These are phyloP conservation scores for Archocentrus centrarchus DNA, from an alignment of 2,113 vertebrate species.

Conservation along the genomic window DNA sequence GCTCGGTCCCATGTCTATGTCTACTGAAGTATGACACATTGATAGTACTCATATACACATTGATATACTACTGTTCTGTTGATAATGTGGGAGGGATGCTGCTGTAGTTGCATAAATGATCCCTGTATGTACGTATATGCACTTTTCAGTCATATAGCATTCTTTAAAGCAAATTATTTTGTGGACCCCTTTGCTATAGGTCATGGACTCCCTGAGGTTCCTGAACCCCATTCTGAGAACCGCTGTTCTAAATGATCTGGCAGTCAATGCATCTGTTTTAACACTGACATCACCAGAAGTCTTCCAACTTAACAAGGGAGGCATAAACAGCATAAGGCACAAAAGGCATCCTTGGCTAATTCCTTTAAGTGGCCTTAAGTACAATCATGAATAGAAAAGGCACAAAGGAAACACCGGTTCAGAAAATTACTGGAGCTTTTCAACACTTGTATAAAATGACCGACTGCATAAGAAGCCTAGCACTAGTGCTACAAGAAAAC, in stretches of 20 bases:
- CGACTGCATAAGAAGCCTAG: neutral
- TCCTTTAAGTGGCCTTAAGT: conserved; percentile 40
- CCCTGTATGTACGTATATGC: fast-evolving
- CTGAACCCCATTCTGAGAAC: neutral
- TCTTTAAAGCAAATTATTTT: neutral
- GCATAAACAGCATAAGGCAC: conserved; percentile 49
- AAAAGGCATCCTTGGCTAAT: neutral
- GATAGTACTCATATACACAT: neutral
- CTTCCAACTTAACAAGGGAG: conserved; percentile 5
- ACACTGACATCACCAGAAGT: neutral
- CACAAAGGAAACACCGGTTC: conserved; percentile 24
- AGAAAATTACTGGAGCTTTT: conserved; percentile 16
- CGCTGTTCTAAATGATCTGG: neutral
- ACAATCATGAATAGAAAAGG: conserved; percentile 47
- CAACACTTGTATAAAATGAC: neutral
- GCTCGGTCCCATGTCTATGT: conserved; percentile 7
- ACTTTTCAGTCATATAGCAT: neutral
- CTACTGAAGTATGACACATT: neutral
- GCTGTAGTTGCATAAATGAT: neutral
- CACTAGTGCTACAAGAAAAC: neutral
- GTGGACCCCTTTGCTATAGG: neutral
- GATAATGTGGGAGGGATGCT: neutral
- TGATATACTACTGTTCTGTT: neutral
- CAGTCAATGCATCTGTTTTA: neutral
- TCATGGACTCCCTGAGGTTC: neutral